phyloP scores from a whole-genome alignment of 2,888 invertebrate genomes.

The Cepaea hortensis region DNA sequence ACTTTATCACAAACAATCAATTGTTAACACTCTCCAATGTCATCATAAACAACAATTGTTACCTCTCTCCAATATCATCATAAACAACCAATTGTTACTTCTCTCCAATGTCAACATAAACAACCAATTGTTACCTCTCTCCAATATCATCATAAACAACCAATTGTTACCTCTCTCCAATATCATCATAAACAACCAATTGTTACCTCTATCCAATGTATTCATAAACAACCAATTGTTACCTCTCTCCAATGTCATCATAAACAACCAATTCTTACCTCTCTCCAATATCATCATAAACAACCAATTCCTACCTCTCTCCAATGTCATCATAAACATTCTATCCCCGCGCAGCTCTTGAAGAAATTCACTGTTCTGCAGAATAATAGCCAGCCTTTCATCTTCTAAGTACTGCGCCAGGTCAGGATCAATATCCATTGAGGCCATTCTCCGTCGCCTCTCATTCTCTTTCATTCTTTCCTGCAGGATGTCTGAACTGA shows the following conservation, averaged over 20 bases:
- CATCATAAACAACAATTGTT: slow-evolving; percentile 87
- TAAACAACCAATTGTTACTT: slow-evolving; percentile 77
- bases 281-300: too few species aligned
- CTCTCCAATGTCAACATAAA: slow-evolving; percentile 89
- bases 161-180: slow-evolving; percentile 82
- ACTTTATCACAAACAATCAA: too few species aligned
- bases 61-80: too few species aligned
- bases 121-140: slow-evolving; percentile 81
- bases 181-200: slow-evolving; percentile 85
- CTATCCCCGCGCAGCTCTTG: slow-evolving; percentile 89
- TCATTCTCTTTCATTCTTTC: slow-evolving; percentile 78
- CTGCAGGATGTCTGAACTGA: slow-evolving; percentile 73
- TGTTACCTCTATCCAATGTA: too few species aligned
- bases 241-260: slow-evolving; percentile 88
- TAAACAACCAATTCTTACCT: slow-evolving; percentile 80
- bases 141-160: too few species aligned
- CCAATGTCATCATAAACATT: slow-evolving; percentile 89
- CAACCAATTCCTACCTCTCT: slow-evolving; percentile 80
- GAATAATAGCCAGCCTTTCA: slow-evolving; percentile 86
- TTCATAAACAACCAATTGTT: not conserved
- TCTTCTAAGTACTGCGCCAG: slow-evolving; percentile 84
- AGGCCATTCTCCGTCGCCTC: slow-evolving; percentile 71
- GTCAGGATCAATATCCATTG: slow-evolving; percentile 75
- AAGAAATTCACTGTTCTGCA: slow-evolving; percentile 94
- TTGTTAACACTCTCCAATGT: slow-evolving; percentile 85